phyloP scores from a whole-genome alignment of 2,797 vertebrate genomes.

The Triplophysa yarkandensis region DNA sequence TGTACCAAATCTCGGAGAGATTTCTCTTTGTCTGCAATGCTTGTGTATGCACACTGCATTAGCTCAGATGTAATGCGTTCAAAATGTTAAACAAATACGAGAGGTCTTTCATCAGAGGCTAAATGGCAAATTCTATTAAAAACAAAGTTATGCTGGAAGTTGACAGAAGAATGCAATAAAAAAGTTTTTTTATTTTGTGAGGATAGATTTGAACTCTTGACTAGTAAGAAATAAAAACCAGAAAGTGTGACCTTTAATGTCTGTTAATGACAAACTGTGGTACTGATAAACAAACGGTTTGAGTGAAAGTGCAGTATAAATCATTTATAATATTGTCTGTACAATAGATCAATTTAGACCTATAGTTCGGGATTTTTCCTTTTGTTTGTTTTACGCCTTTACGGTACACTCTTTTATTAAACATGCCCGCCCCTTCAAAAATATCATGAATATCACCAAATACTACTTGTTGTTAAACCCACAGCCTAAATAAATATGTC shows the following conservation, averaged over 20 bases:
- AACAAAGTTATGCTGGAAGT: conserved; percentile 25
- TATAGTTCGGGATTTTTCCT: background rate
- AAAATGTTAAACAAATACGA: conserved; percentile 52
- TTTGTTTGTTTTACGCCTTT: background rate
- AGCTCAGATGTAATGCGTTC: conserved; percentile 40
- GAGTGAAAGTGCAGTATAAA: conserved; percentile 22
- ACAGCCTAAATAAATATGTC: background rate
- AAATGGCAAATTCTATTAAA: conserved; percentile 38
- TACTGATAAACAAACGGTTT: conserved; percentile 32
- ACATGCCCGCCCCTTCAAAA: too few species aligned
- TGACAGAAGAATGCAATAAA: conserved; percentile 33
- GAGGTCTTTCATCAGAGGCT: conserved; percentile 30
- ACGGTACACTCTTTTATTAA: background rate
- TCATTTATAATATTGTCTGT: conserved; percentile 8
- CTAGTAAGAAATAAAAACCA: conserved; percentile 4
- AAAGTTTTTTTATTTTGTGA: conserved; percentile 20
- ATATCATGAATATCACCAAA: background rate
- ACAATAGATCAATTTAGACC: background rate
- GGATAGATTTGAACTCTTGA: conserved; percentile 32
- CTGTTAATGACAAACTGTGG: conserved; percentile 36
- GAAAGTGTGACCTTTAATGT: conserved; percentile 20
- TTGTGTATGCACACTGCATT: conserved; percentile 27
- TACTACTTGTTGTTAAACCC: too few species aligned
- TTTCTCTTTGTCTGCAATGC: conserved; percentile 12
- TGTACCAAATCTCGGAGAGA: conserved; percentile 31